These are phyloP conservation scores for Tethea ocularis DNA, from an alignment of 2,888 invertebrate genomes.

Conservation along the genomic window DNA sequence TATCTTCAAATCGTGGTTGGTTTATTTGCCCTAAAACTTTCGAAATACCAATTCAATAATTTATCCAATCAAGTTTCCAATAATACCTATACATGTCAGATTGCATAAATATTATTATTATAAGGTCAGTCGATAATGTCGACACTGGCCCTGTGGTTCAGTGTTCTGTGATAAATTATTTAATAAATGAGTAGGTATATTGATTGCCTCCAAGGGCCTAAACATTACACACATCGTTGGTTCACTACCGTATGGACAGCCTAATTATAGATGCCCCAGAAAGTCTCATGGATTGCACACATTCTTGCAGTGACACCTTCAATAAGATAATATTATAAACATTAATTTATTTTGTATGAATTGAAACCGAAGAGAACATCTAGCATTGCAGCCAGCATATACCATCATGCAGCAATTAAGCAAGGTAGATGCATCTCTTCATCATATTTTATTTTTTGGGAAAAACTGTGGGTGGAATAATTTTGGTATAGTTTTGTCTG, in stretches of 20 bases:
- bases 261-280: slow-evolving; percentile 69
- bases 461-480: too few species aligned
- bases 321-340: slow-evolving; percentile 15
- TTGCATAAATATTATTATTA: slow-evolving; percentile 12
- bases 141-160: slow-evolving; percentile 58
- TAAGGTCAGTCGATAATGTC: slow-evolving; percentile 47
- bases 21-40: neutral
- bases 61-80: too few species aligned
- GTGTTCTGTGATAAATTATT: slow-evolving; percentile 60
- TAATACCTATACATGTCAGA: neutral
- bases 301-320: slow-evolving; percentile 48
- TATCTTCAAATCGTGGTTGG: neutral
- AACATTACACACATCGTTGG: slow-evolving; percentile 65
- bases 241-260: slow-evolving; percentile 43
- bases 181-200: slow-evolving; percentile 57
- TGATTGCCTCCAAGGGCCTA: slow-evolving; percentile 62
- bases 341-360: slow-evolving; percentile 24
- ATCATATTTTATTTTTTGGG: too few species aligned
- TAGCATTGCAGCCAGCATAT: neutral
- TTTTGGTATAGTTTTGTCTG: neutral
- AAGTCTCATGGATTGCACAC: slow-evolving; percentile 46
- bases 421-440: too few species aligned
- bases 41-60: neutral
- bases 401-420: too few species aligned
- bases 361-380: neutral